Conservation (phyloP, 2,888 invertebrate genomes). For the Pogonocherus hispidulus region DNA sequence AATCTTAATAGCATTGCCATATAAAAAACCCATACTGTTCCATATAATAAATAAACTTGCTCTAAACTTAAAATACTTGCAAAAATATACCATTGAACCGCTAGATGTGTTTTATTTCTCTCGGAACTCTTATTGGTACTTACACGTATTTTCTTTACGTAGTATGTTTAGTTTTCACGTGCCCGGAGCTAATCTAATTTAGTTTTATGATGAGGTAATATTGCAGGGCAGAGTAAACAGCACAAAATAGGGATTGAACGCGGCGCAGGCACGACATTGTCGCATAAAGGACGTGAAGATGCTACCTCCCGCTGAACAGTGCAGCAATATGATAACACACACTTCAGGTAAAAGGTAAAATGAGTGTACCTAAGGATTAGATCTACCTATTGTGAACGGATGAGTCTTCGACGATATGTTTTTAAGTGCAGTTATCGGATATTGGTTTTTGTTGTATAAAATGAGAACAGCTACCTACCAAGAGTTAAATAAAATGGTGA, state of each 20-base stretch:
- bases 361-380: background rate
- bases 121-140: slow-evolving; percentile 21
- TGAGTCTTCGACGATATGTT: background rate
- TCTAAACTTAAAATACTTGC: too few relatives aligned
- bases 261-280: slow-evolving; percentile 41
- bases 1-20: too few relatives aligned
- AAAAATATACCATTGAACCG: too few relatives aligned
- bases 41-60: too few relatives aligned
- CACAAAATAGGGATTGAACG: slow-evolving; percentile 35
- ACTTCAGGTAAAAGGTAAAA: slow-evolving; percentile 2
- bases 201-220: slow-evolving; percentile 52
- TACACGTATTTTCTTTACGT: slow-evolving; percentile 28
- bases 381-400: background rate
- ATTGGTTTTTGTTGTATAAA: background rate
- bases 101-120: slow-evolving; percentile 5
- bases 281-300: slow-evolving; percentile 41
- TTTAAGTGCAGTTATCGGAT: background rate
- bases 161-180: slow-evolving; percentile 34
- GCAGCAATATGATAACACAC: slow-evolving; percentile 25
- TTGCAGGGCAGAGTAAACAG: slow-evolving; percentile 41
- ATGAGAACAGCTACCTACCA: too few relatives aligned
- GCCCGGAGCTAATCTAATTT: slow-evolving; percentile 48
- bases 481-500: too few relatives aligned
- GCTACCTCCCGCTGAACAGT: slow-evolving; percentile 25
- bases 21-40: too few relatives aligned